Evolutionary conservation across 2,113 vertebrate genomes (phyloP).

Genomic region (Morone chrysops): DNA sequence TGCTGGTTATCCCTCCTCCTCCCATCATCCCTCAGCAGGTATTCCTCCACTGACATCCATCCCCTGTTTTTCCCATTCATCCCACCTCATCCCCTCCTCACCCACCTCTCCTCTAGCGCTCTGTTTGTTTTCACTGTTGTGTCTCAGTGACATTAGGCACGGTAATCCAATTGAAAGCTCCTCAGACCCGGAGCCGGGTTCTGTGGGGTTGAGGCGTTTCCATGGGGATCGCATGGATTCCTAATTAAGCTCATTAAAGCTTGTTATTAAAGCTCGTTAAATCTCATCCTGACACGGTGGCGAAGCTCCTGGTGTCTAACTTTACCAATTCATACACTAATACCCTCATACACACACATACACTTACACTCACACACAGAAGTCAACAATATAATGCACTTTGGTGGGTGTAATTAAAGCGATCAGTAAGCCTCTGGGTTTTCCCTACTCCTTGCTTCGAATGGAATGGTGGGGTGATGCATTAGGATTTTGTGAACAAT

Average conservation of each 20-base stretch:
- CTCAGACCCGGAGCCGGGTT: constrained; percentile 68
- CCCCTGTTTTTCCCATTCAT: constrained; percentile 48
- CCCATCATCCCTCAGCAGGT: constrained; percentile 69
- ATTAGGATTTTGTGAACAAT: constrained; percentile 40
- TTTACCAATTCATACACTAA: constrained; percentile 67
- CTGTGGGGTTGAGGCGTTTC: constrained; percentile 73
- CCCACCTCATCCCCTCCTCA: constrained; percentile 51
- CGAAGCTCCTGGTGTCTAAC: constrained; percentile 71
- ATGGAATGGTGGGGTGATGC: constrained; percentile 25
- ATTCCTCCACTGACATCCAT: constrained; percentile 50
- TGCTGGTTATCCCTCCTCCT: constrained; percentile 71
- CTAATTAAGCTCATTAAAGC: constrained; percentile 86
- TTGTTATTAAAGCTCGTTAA: constrained; percentile 82
- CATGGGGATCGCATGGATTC: constrained; percentile 77
- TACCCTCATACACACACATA: constrained; percentile 10
- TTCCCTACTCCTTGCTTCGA: constrained; percentile 33
- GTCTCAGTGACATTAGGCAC: constrained; percentile 77
- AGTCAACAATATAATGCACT: constrained; percentile 54
- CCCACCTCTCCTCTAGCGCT: constrained; percentile 44
- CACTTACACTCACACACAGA: constrained; percentile 38
- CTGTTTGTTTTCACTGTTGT: constrained; percentile 78
- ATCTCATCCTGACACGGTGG: constrained; percentile 77
- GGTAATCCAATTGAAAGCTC: constrained; percentile 80
- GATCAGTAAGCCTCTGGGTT: constrained; percentile 47
- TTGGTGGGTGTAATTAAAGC: constrained; percentile 74